A percentile compares a stretch with the other conserved stretches of the same genome.
These are phyloP conservation scores for Chaetops frenatus DNA, from an alignment of 2,113 vertebrate species.

Conservation along the genomic window DNA sequence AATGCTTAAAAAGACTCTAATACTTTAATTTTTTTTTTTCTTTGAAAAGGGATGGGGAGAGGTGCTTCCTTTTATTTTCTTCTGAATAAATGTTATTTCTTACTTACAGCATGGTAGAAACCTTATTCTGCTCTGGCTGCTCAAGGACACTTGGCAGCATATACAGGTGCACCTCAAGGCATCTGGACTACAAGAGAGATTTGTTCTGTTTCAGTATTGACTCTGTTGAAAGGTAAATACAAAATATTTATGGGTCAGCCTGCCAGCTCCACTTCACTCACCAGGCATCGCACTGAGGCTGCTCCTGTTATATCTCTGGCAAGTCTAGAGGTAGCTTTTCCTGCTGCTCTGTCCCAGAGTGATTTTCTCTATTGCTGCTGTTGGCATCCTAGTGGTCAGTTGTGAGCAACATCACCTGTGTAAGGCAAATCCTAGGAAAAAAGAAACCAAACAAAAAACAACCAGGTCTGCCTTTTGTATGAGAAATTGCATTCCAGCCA, in stretches of 20 bases:
- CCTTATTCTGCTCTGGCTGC: constrained; percentile 63
- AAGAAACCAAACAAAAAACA: too few relatives aligned
- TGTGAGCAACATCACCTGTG: not conserved
- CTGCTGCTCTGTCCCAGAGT: not conserved
- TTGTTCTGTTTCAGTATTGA: constrained; percentile 68
- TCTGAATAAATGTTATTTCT: not conserved
- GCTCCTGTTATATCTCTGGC: not conserved
- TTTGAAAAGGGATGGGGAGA: too few relatives aligned
- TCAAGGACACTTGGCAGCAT: constrained; percentile 48
- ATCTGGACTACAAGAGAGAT: constrained; percentile 69
- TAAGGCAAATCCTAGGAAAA: not conserved
- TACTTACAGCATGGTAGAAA: constrained; percentile 57
- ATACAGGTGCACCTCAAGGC: constrained; percentile 66
- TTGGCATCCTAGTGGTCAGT: not conserved
- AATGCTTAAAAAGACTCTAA: not conserved
- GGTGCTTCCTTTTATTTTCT: not conserved
- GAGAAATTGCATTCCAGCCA: not conserved
- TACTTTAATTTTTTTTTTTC: not conserved
- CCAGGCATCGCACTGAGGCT: rapidly evolving
- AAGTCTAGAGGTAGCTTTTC: not conserved
- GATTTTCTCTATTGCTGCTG: not conserved
- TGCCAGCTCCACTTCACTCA: not conserved
- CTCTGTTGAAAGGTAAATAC: constrained; percentile 67
- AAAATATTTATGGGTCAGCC: not conserved
- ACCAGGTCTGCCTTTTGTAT: not conserved